Percentiles rank a stretch among this genome's conserved stretches.
These are phyloP conservation scores for Furcula furcula DNA, from an alignment of 2,888 invertebrate species.

Conservation along the genomic window DNA sequence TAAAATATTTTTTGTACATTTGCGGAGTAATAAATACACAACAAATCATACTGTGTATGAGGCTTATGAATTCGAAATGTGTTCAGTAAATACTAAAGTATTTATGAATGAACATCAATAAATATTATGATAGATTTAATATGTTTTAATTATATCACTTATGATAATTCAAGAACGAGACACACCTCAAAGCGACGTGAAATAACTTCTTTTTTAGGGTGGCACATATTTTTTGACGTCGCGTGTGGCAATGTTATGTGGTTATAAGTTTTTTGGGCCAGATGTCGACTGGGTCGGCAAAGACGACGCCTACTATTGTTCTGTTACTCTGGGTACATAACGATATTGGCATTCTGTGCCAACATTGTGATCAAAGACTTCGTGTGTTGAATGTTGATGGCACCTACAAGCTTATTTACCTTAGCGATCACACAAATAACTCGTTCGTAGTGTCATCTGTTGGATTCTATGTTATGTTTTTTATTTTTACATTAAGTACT, in stretches of 20 bases:
- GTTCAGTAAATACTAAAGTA: not conserved
- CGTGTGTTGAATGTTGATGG: constrained; percentile 38
- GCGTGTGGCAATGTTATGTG: constrained; percentile 41
- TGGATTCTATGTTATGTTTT: constrained; percentile 5
- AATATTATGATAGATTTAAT: too few relatives aligned
- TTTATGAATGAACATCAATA: not conserved
- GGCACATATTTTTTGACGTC: constrained; percentile 32
- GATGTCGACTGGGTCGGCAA: constrained; percentile 35
- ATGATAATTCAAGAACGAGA: constrained; percentile 4
- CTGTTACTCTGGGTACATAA: constrained; percentile 23
- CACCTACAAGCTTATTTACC: constrained; percentile 24
- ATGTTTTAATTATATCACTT: too few relatives aligned
- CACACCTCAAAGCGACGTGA: constrained; percentile 23
- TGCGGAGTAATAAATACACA: constrained; percentile 4
- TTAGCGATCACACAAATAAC: constrained; percentile 8
- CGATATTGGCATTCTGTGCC: constrained; percentile 31
- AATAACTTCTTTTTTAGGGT: constrained; percentile 31
- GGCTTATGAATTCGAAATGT: constrained; percentile 1
- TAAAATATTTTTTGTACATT: constrained; percentile 10
- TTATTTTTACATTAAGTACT: constrained; percentile 34
- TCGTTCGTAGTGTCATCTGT: constrained; percentile 1
- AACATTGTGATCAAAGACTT: constrained; percentile 31
- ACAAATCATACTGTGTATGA: constrained; percentile 3
- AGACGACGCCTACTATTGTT: constrained; percentile 37
- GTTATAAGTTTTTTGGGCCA: constrained; percentile 41